Evolutionary conservation across 2,888 invertebrate species (phyloP), one percentile per base, ranked within the genome.

Genomic region (Zygogramma bicolorata): DNA sequence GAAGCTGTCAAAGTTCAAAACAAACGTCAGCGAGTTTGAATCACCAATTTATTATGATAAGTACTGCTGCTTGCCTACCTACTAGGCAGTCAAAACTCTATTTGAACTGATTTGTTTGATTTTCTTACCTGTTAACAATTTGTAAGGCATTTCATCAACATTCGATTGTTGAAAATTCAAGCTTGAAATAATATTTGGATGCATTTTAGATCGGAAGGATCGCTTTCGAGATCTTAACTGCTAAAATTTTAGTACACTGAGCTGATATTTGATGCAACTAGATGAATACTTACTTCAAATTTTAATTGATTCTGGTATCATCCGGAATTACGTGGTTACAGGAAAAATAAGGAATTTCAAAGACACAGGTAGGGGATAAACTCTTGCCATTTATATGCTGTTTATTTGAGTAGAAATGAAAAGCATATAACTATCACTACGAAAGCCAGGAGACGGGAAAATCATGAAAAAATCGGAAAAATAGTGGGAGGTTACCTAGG

Each of bases 1-100:
- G 68, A 31, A 71, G 72, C 73, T 76, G 76, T 75, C 76, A 75
- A 73, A 75, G 65, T 29, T 34, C 65, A 60, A 70, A 65, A 49
- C 49, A 42, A 31, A 31, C 10, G 20, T 46, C 8, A 20, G 2
- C 38, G n/a, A n/a, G n/a, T n/a, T n/a, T n/a, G n/a, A n/a, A n/a
- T n/a, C n/a, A n/a, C 46, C 20, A 13, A 3, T 46, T 20, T 22
- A 18, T 46, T 18, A 46, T 46, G 7, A 20, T 7, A 20, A n/a
- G 46, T 46, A 46, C 10, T 7, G 61, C 20, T 63, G 68, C 62
- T 71, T 67, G 71, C 71, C 34, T 71, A 71, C 0, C 6, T 53
- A 31, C 7, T 6, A 8, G 46, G 3, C 8, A 46, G 46, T 18
- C 20, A 18, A 6, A 2, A 13, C 13, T 13, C 6, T n/a, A n/a